These are phyloP conservation scores for Anodontia alba DNA, from an alignment of 2,888 invertebrate genomes.

Conservation along the genomic window DNA sequence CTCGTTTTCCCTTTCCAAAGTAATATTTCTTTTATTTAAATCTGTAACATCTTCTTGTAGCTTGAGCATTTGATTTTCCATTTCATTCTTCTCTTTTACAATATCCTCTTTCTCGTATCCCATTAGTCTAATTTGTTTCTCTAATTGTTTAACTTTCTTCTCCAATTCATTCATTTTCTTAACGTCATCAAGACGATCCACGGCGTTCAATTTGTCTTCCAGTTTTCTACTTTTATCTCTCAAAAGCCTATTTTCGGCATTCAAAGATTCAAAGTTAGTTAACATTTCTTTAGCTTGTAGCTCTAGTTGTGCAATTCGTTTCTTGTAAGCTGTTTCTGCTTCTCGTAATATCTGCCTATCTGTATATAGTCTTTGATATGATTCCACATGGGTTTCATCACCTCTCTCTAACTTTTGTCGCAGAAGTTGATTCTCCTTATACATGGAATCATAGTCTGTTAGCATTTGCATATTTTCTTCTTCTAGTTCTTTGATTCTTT, in stretches of 20 bases:
- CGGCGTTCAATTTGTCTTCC: constrained; percentile 53
- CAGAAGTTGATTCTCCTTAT: constrained; percentile 56
- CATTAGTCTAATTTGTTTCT: constrained; percentile 52
- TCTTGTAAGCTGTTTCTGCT: constrained; percentile 59
- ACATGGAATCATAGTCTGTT: constrained; percentile 52
- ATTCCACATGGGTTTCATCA: constrained; percentile 55
- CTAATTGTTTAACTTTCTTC: constrained; percentile 51
- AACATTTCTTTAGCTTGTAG: constrained; percentile 56
- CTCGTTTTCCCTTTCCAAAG: constrained; percentile 55
- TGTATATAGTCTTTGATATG: constrained; percentile 53
- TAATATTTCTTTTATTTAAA: constrained; percentile 45
- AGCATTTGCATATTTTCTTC: constrained; percentile 50
- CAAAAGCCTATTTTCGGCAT: constrained; percentile 56
- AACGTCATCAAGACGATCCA: constrained; percentile 56
- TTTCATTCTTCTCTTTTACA: constrained; percentile 44
- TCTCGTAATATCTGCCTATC: constrained; percentile 57
- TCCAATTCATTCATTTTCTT: constrained; percentile 58
- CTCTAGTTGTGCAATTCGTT: constrained; percentile 52
- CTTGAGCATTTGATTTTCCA: constrained; percentile 52
- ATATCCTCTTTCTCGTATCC: constrained; percentile 57
- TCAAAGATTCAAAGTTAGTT: constrained; percentile 56
- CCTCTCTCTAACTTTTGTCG: constrained; percentile 57
- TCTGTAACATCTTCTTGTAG: constrained; percentile 51
- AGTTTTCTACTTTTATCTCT: constrained; percentile 53
- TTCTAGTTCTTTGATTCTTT: constrained; percentile 47